Base-by-base conservation (phyloP, 2,113 vertebrate species). In the Chunga burmeisteri region DNA sequence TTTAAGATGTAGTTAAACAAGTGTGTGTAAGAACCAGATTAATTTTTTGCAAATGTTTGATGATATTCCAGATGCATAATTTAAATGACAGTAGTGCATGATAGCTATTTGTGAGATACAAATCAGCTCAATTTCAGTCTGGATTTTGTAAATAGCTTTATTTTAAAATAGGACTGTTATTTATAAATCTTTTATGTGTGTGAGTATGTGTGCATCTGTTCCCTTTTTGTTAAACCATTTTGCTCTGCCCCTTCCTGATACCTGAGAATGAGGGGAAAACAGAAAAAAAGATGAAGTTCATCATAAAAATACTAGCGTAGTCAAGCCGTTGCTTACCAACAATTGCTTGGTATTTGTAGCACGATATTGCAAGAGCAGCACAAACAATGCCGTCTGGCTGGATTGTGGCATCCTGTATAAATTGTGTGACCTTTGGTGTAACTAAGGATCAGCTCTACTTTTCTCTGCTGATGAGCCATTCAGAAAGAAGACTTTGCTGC, bases 351-450 rank as follows among this genome's bases (percentile, higher is more conserved):
- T 34, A 17, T 58, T 73, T 13, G 40, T 34, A 58, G 63, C 50
- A 14, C 44, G 11, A 7, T 1, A 8, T 27, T 44, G 44, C 32
- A 47, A 17, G 25, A 44, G 71, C 32, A 52, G 50, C 26, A 14
- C 8, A 22, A 27, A 8, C 40, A 36, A 5, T 2, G 6, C 11
- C 7, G 4, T 17, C 59, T 1, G 2, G 9, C 26, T 55, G 47
- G 40, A 16, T 34, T 38, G 40, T 14, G 26, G 15, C 29, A 34
- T n/a, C 22, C 26, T 26, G 11, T 30, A 6, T 23, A 67, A 40
- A 15, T n/a, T 1, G 2, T 23, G 34, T 29, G 26, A 52, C 36
- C 13, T 55, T n/a, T 13, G 22, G 13, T 2, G 1, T 29, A 72
- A 29, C 49, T 47, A 18, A 34, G 25, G 11, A 20, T 42, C 2